Evolutionary conservation across 2,888 invertebrate species (phyloP), one percentile per base, ranked within the genome.

Genomic region (Hydriomena furcata): DNA sequence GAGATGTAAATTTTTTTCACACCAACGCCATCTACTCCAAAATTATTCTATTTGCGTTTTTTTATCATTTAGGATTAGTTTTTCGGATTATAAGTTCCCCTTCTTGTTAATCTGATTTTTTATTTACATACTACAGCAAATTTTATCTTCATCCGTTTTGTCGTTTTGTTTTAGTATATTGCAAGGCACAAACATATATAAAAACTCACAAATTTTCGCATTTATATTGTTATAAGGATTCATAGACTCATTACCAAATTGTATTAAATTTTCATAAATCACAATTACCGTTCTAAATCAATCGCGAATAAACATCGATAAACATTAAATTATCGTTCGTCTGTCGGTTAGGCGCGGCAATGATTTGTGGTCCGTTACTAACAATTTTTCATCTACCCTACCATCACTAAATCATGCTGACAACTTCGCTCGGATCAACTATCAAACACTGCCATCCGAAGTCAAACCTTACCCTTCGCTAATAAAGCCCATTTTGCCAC

Each of bases 361-460:
- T 77, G 76, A 78, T 78, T 78, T 76, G 74, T 75, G 68, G 57
- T 60, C 61, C 57, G 55, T 49, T 59, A 45, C 71, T 65, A 61
- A 62, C 74, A 63, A 77, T 76, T 78, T 78, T 77, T 78, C 78
- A 78, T 73, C 66, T 58, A 57, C 64, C 71, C 69, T 55, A 58
- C 61, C 63, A 59, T 45, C 60, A 66, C 73, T 78, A 76, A 76
- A 78, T 78, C 76, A 76, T 59, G 37, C 65, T 65, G 71, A 70
- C 75, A 68, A 72, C 66, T 65, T 31, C 25, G 43, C 37, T 20
- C 38, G 37, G 40, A 45, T 52, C 55, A 54, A 56, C 56, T 61
- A 52, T 41, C 41, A 37, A 41, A 13, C 42, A 27, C 17, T 13
- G 8, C n/a, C 12, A 40, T 6, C 17, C 27, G n/a, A 49, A 36